A percentile compares a stretch with the other conserved stretches of the same genome.
Evolutionary conservation across 2,113 vertebrate species (phyloP).

Genomic region (Leuciscus idus): DNA sequence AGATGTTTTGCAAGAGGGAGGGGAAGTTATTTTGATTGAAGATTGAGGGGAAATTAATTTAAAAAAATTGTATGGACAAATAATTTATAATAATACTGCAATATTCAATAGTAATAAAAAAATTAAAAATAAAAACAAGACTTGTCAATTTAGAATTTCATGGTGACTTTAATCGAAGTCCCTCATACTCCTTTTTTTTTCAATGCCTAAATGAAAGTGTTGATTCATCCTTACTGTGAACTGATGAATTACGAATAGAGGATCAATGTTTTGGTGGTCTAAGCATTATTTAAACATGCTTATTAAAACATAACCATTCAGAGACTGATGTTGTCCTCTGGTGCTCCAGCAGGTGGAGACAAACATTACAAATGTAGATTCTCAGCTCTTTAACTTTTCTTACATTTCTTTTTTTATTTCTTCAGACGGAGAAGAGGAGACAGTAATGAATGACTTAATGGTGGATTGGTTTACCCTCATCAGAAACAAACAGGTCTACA

Average conservation of each 20-base stretch:
- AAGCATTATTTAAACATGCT: neutral
- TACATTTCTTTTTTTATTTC: neutral
- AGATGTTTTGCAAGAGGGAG: too few species aligned
- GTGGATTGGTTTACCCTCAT: conserved; percentile 96
- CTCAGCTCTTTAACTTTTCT: neutral
- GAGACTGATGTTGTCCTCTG: neutral
- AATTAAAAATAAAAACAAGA: too few species aligned
- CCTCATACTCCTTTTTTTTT: too few species aligned
- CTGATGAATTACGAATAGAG: neutral
- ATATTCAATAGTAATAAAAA: too few species aligned
- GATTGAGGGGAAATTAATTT: too few species aligned
- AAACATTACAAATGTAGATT: neutral
- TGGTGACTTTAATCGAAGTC: too few species aligned
- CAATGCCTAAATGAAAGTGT: neutral
- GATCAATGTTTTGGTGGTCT: neutral
- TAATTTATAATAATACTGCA: too few species aligned
- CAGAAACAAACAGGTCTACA: conserved; percentile 90
- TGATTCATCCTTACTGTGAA: neutral
- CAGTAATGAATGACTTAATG: conserved; percentile 81
- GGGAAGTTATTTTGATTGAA: too few species aligned
- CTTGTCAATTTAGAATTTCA: too few species aligned
- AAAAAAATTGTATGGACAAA: too few species aligned
- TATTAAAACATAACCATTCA: neutral
- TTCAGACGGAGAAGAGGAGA: conserved; percentile 86
- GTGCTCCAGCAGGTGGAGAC: conserved; percentile 32